phyloP scores from a whole-genome alignment of 2,113 vertebrate genomes.

The Bos javanicus region DNA sequence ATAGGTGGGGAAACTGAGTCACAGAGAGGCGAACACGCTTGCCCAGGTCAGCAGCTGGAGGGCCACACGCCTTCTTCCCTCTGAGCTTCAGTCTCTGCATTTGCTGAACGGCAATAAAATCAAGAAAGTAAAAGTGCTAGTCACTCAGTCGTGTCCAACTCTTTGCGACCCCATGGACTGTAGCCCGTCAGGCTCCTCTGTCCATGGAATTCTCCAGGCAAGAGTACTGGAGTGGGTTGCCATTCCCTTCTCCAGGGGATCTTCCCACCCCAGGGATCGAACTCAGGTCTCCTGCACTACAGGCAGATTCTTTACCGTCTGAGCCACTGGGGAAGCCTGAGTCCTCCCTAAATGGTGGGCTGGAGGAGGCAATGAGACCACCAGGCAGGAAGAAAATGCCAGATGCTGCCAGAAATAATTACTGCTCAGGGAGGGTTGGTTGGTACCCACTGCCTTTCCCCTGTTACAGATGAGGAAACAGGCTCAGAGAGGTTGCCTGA shows the following conservation, averaged over 20 bases:
- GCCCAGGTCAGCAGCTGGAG: background rate
- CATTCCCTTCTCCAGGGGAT: background rate
- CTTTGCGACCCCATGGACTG: background rate
- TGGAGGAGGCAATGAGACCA: background rate
- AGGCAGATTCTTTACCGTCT: background rate
- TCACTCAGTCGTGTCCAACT: fast-evolving
- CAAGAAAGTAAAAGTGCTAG: background rate
- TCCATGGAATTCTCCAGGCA: background rate
- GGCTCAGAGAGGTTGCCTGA: background rate
- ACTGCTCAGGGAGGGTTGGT: background rate
- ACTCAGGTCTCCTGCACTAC: background rate
- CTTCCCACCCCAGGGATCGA: background rate
- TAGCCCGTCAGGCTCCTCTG: background rate
- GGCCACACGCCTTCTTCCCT: background rate
- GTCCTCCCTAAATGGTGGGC: background rate
- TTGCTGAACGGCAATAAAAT: background rate
- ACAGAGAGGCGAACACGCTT: background rate
- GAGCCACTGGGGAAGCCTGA: background rate
- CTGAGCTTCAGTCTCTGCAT: background rate
- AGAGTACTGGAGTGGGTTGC: background rate
- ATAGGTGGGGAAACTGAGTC: background rate
- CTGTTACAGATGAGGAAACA: background rate
- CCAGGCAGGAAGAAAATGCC: background rate
- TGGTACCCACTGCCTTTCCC: too few species aligned
- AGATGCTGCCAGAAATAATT: background rate